Evolutionary conservation across 2,113 vertebrate genomes (phyloP).

Genomic region (Spea multiplicata): DNA sequence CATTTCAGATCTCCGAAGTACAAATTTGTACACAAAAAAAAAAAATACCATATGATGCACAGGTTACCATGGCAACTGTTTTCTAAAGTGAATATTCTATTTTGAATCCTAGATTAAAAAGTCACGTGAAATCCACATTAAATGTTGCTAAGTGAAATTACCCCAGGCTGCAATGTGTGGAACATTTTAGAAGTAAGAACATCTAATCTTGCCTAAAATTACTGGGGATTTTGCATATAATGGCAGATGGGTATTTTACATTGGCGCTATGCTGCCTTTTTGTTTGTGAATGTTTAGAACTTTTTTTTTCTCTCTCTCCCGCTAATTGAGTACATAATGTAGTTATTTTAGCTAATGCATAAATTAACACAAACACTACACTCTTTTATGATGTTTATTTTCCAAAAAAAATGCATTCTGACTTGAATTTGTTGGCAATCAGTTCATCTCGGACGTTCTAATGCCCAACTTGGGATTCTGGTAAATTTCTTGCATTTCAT

Average conservation of each 20-base stretch:
- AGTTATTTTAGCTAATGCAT: constrained; percentile 31
- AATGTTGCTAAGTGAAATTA: constrained; percentile 41
- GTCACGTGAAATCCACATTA: constrained; percentile 40
- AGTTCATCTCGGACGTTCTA: not conserved
- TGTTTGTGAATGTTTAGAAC: constrained; percentile 21
- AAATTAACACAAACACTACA: constrained; percentile 24
- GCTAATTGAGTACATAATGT: constrained; percentile 9
- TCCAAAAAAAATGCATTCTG: not conserved
- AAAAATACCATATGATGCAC: constrained; percentile 31
- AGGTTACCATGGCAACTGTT: constrained; percentile 39
- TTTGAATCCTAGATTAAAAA: constrained; percentile 42
- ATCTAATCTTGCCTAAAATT: constrained; percentile 42
- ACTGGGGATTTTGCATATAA: constrained; percentile 30
- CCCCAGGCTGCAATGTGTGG: constrained; percentile 35
- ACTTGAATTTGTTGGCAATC: not conserved
- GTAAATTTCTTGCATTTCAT: not conserved
- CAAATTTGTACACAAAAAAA: constrained; percentile 30
- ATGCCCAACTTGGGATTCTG: not conserved
- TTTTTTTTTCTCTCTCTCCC: constrained; percentile 6
- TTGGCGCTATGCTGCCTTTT: constrained; percentile 13
- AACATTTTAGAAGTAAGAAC: constrained; percentile 29
- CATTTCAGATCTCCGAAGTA: constrained; percentile 32
- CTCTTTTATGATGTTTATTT: not conserved
- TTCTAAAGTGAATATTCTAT: constrained; percentile 47
- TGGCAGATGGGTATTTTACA: constrained; percentile 34